phyloP scores from a whole-genome alignment of 2,113 vertebrate genomes.

The Oryzias celebensis region DNA sequence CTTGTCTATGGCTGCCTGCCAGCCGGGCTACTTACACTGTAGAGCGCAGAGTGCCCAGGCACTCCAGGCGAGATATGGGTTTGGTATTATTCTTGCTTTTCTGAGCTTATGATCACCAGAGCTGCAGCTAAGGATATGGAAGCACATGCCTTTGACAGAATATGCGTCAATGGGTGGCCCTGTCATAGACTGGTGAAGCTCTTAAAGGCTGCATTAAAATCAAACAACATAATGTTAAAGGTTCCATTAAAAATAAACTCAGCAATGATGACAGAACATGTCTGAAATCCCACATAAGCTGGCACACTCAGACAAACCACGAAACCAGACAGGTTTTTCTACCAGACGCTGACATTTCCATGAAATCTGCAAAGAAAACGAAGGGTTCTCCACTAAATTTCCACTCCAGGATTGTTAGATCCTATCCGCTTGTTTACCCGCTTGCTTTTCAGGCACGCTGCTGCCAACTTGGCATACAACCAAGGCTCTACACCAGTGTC shows the following conservation, averaged over 20 bases:
- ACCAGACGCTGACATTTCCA: slow-evolving; percentile 33
- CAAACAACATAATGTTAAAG: neutral
- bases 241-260: neutral
- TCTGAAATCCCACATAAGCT: slow-evolving; percentile 14
- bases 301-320: slow-evolving; percentile 8
- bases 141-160: slow-evolving; percentile 11
- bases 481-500: slow-evolving; percentile 39
- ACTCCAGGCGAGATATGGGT: slow-evolving; percentile 40
- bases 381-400: slow-evolving; percentile 36
- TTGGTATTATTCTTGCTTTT: slow-evolving; percentile 39
- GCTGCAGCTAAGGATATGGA: slow-evolving; percentile 25
- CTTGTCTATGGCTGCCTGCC: slow-evolving; percentile 64
- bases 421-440: slow-evolving; percentile 34
- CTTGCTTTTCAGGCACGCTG: slow-evolving; percentile 32
- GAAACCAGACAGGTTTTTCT: slow-evolving; percentile 20
- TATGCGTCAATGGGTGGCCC: slow-evolving; percentile 13
- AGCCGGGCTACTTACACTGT: slow-evolving; percentile 61
- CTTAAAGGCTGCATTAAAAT: slow-evolving; percentile 13
- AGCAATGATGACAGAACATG: neutral
- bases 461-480: slow-evolving; percentile 65
- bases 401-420: slow-evolving; percentile 27
- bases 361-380: slow-evolving; percentile 29
- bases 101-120: slow-evolving; percentile 56
- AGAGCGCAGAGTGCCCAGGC: slow-evolving; percentile 44
- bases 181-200: slow-evolving; percentile 8